Evolutionary conservation across 2,888 invertebrate genomes (phyloP).

Genomic region (Torymus texanus): DNA sequence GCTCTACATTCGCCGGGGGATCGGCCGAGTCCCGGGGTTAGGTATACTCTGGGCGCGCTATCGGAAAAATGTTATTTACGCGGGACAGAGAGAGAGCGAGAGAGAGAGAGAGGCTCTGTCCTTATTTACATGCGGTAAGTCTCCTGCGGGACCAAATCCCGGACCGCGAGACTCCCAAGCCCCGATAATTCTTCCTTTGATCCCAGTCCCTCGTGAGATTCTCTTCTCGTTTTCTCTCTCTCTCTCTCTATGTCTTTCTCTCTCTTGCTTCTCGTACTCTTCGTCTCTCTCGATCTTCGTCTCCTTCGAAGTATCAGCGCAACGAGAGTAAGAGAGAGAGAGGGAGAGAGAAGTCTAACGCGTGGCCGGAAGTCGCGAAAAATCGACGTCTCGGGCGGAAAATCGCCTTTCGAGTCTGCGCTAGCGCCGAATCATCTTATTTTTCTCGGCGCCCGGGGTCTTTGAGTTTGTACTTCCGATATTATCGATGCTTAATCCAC

Average conservation of each 20-base stretch:
- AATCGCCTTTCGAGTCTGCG: constrained; percentile 41
- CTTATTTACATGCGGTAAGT: constrained; percentile 76
- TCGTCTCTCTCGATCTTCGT: constrained; percentile 9
- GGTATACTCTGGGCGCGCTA: constrained; percentile 62
- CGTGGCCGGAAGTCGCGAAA: constrained; percentile 36
- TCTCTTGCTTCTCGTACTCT: constrained; percentile 7
- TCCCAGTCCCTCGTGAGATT: constrained; percentile 65
- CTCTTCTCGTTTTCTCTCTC: constrained; percentile 51
- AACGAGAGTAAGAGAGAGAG: no score
- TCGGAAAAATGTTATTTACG: constrained; percentile 75
- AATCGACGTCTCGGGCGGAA: constrained; percentile 44
- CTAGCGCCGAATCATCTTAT: constrained; percentile 23
- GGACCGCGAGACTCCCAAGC: constrained; percentile 70
- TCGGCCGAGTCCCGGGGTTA: constrained; percentile 60
- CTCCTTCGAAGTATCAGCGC: constrained; percentile 20
- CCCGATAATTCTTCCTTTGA: constrained; percentile 76
- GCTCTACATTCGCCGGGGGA: constrained; percentile 46
- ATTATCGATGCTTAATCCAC: no score
- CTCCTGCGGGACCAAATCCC: constrained; percentile 75
- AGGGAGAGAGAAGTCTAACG: no score
- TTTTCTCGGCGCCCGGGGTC: neutral
- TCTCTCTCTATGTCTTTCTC: constrained; percentile 47
- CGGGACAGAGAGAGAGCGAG: constrained; percentile 62
- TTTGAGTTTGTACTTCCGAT: no score
- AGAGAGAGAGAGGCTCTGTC: constrained; percentile 65